Base-by-base conservation (phyloP, 1,140 invertebrate species). In the Steinernema khuongi region DNA sequence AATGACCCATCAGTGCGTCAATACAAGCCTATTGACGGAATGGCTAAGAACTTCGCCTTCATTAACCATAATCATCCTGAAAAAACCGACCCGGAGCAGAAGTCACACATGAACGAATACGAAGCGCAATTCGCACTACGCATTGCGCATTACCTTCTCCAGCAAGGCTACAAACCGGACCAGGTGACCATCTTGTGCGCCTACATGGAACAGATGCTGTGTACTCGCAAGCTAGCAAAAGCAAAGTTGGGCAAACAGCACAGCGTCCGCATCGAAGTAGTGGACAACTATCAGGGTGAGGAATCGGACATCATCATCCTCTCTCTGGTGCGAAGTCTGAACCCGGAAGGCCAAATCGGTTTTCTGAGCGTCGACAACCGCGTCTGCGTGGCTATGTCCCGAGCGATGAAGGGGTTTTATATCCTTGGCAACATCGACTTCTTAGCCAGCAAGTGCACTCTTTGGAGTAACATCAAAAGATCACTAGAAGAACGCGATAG, bases 261-360 rank as follows among this genome's bases (percentile, higher is more conserved):
- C 72, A 79, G 77, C 18, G 80, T 87, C 1, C 70, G 81, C 69
- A 88, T 93, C 22, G 89, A 89, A 36, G 89, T 90, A 1, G 89
- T 94, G 0, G 93, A 94, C 84, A 92, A 91, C 82, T 93, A 89
- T 81, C 92, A 93, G 88, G 92, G 93, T 0, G 91, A 93, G 84
- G 93, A 94, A 85, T 91, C 90, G 36, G 90, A 92, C 77, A 92
- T 94, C 30, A 91, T 94, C 72, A 81, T 94, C 1, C 81, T 94
- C 11, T 94, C 93, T 0, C 86, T 94, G 1, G 92, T 94, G 0
- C 86, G 93, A 73, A 93, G 90, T 83, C 86, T 86, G 77, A 91
- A 91, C 80, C 75, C 84, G 2, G 86, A 89, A 1, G 87, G 87
- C n/a, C 89, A 88, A 31, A 90, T 93, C 81, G 93, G 93, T 1